Base-by-base conservation (phyloP, 2,797 vertebrate species). In the Schizopygopsis malacanthus region DNA sequence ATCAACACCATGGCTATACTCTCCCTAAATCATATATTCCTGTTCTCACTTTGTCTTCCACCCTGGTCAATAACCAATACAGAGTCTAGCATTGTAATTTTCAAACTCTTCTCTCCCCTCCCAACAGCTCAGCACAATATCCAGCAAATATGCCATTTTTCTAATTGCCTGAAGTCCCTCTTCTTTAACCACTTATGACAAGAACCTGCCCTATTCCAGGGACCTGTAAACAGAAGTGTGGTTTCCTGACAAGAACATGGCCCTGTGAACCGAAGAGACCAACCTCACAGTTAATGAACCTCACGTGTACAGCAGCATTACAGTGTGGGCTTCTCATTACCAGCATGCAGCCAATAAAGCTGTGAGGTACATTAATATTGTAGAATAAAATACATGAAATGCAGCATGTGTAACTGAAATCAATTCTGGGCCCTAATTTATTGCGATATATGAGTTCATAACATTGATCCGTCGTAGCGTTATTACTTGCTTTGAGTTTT, bases 361-460 rank as follows among this genome's bases (percentile, higher is more conserved):
- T 80, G 28, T 63, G 28, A 80, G 84, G 41, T 47, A 79, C 84
- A 86, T 88, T 88, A 80, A 85, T 83, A 50, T 80, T 33, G 61
- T 75, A 85, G 37, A 76, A 86, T 84, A 81, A 81, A 86, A 78
- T 28, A 80, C 28, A 72, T 56, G 56, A 71, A 84, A 81, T 72
- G 78, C 33, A 75, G 84, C 84, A 39, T 75, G 84, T 71, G 65
- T 45, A 84, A 81, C 65, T 67, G 39, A 87, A 88, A 86, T 87
- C 71, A 84, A 88, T 88, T 88, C 71, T 47, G 25, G 37, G 25
- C 61, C n/a, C 59, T 78, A 88, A 85, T 88, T 88, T 83, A 85
- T 72, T 79, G 54, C n/a, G 39, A 86, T 63, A 43, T 50, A 41
- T 84, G 79, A 85, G 80, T 86, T 80, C 50, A 85, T 79, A 82